Evolutionary conservation across 2,113 vertebrate species (phyloP), one percentile per base, ranked within the genome.

Genomic region (Hypanus sabinus): DNA sequence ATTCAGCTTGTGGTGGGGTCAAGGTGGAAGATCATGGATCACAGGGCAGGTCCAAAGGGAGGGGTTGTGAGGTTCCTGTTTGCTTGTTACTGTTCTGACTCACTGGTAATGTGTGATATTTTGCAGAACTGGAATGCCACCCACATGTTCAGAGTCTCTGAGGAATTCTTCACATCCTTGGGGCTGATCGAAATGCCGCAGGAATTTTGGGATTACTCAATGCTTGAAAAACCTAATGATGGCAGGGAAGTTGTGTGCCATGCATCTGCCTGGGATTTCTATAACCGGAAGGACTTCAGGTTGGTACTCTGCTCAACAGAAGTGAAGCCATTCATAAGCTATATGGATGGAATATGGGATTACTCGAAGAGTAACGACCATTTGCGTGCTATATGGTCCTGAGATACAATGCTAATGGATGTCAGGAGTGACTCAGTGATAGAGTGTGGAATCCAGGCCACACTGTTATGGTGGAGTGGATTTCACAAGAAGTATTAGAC

Each of bases 281-380:
- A 98, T 96, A 99, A 99, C 95, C 97, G 98, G 94, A 98, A 97
- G 94, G 99, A 99, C 96, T 99, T 99, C 97, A 98, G 99, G 99
- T 99, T 33, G 30, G 85, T 90, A n/a, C 57, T n/a, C 30, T 14
- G 12, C 55, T 62, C 11, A 20, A 57, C 27, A 2, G 57, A 90
- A 94, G 94, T 33, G 94, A 77, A 24, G 12, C 36, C 5, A 87
- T 38, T 0, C 62, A 12, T 0, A n/a, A 12, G 68, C n/a, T 11
- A 4, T 3, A 2, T n/a, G 79, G 76, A 7, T 5, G 46, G 75
- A 68, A 18, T 16, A 68, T 68, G 27, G n/a, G 30, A 62, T 27
- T 16, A 16, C 68, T 1, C 12, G 18, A 36, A 5, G 18, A 81
- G 36, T 7, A 81, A 38, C 14, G 33, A 57, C 8, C 20, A 85